phyloP scores from a whole-genome alignment of 2,797 vertebrate genomes.

The Sebastes aleutianus region DNA sequence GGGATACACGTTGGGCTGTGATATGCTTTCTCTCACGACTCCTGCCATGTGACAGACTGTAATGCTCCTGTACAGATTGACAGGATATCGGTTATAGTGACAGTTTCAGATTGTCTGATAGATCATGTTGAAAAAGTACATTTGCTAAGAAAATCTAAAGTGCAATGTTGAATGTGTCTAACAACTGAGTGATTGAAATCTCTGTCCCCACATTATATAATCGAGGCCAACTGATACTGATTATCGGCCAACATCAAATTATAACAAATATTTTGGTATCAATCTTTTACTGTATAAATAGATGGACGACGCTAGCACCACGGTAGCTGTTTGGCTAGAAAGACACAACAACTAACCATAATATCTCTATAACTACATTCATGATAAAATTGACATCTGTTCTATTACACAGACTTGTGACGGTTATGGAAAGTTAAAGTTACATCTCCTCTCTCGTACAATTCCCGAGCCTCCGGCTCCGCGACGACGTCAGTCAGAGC shows the following conservation, averaged over 20 bases:
- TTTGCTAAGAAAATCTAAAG: background rate
- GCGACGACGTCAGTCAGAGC: too few species aligned
- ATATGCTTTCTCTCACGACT: slow-evolving; percentile 7
- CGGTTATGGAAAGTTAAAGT: too few species aligned
- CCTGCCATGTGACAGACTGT: slow-evolving; percentile 15
- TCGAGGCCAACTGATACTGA: background rate
- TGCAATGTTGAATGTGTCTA: background rate
- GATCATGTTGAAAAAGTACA: background rate
- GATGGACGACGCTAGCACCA: too few species aligned
- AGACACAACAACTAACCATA: too few species aligned
- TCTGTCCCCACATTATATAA: background rate
- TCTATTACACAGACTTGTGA: too few species aligned
- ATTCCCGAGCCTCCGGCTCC: too few species aligned
- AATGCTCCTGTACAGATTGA: slow-evolving; percentile 1
- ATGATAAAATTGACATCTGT: too few species aligned
- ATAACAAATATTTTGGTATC: background rate
- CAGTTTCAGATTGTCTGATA: background rate
- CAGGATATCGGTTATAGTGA: background rate
- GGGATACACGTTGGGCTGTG: background rate
- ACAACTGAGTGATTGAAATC: background rate
- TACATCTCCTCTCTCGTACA: too few species aligned
- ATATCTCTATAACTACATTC: too few species aligned
- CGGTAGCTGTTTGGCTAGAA: too few species aligned
- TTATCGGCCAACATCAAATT: background rate
- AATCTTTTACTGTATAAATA: too few species aligned